Percentiles rank a stretch among this genome's conserved stretches.
Conservation (phyloP, 92 coral and sea anemone genomes). For the Ricordea florida region DNA sequence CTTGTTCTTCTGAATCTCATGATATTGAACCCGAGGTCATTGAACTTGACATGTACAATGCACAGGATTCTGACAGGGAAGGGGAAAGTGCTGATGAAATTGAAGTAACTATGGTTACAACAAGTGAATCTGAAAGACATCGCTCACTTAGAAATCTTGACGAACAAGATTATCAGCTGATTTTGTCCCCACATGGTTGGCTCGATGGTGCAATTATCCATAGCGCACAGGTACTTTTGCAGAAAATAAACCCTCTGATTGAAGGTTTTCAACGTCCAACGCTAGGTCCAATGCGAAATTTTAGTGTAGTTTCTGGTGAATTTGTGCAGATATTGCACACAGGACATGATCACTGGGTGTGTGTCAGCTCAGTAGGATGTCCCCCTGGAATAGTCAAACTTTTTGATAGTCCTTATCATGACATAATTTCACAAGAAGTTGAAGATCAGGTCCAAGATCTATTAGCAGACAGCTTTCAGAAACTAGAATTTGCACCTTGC, state of each 20-base stretch:
- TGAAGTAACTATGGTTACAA: conserved; percentile 12
- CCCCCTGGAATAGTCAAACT: conserved; percentile 58
- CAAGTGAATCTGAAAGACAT: conserved; percentile 26
- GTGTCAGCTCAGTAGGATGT: conserved; percentile 59
- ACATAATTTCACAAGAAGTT: conserved; percentile 56
- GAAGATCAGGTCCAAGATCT: conserved; percentile 59
- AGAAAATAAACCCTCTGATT: conserved; percentile 38
- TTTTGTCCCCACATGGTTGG: conserved; percentile 46
- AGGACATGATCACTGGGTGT: conserved; percentile 52
- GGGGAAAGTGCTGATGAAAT: conserved; percentile 27
- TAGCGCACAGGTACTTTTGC: conserved; percentile 45
- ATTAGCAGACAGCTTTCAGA: conserved; percentile 35
- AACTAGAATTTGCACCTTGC: conserved; percentile 47
- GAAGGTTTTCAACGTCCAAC: conserved; percentile 66
- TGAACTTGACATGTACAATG: conserved; percentile 22
- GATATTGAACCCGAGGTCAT: neutral
- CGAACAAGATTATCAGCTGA: conserved; percentile 26
- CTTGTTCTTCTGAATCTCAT: conserved; percentile 20
- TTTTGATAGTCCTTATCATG: conserved; percentile 69
- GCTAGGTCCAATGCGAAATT: conserved; percentile 46
- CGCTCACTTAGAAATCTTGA: conserved; percentile 13
- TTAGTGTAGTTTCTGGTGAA: conserved; percentile 46
- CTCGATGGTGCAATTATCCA: conserved; percentile 45
- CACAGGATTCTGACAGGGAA: conserved; percentile 25
- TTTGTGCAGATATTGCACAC: conserved; percentile 65